Conservation (phyloP, 1,140 invertebrate species). For the Pectinophora gossypiella region DNA sequence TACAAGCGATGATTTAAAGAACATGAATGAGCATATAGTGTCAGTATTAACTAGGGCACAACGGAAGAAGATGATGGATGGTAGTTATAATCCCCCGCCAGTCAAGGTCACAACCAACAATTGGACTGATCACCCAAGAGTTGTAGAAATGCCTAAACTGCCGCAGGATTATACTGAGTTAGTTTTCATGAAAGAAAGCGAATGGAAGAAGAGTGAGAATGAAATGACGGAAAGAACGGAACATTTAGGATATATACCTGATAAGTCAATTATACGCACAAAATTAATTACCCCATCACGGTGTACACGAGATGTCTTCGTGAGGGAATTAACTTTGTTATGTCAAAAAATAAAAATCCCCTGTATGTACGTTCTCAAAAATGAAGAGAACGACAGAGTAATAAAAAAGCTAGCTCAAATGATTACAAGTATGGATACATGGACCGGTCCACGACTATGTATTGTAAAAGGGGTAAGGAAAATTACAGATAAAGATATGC, state of each 20-base stretch:
- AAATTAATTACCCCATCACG: conserved; percentile 9
- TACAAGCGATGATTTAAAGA: background rate
- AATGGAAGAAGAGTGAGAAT: conserved; percentile 8
- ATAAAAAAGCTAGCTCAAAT: conserved; percentile 10
- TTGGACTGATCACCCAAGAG: conserved; percentile 27
- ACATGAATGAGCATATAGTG: background rate
- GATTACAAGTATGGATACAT: conserved; percentile 7
- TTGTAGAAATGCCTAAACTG: conserved; percentile 20
- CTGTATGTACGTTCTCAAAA: conserved; percentile 13
- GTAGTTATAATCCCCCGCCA: background rate
- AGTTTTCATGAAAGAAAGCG: conserved; percentile 6
- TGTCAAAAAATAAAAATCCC: conserved; percentile 7
- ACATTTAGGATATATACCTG: conserved; percentile 1
- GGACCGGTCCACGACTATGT: conserved; percentile 14
- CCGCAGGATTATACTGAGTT: conserved; percentile 16
- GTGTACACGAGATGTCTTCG: conserved; percentile 14
- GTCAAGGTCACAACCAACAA: conserved; percentile 4
- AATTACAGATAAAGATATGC: background rate
- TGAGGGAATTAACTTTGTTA: conserved; percentile 11
- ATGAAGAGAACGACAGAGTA: conserved; percentile 13
- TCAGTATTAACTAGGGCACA: background rate
- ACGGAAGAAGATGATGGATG: background rate
- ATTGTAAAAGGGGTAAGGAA: background rate
- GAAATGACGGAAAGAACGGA: background rate
- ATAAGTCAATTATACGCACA: conserved; percentile 7